phyloP scores from a whole-genome alignment of 2,113 vertebrate genomes.

The Thamnaconus septentrionalis region DNA sequence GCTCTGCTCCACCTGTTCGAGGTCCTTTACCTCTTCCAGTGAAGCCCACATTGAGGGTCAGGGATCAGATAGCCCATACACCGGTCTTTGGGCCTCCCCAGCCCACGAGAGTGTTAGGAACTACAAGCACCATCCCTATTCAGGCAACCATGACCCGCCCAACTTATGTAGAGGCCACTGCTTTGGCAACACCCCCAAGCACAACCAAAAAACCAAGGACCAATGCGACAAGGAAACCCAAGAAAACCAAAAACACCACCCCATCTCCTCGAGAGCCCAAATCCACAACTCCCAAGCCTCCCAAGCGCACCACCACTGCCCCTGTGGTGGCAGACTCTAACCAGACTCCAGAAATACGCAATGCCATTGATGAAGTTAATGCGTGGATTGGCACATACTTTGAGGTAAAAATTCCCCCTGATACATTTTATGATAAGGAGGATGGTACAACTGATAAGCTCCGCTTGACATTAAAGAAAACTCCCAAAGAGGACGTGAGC shows the following conservation, averaged over 20 bases:
- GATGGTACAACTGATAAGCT: constrained; percentile 94
- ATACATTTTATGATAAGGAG: constrained; percentile 91
- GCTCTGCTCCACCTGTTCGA: constrained; percentile 82
- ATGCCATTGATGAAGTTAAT: constrained; percentile 89
- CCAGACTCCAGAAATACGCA: constrained; percentile 83
- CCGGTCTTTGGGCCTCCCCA: constrained; percentile 86
- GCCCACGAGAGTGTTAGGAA: constrained; percentile 87
- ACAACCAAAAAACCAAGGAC: constrained; percentile 89
- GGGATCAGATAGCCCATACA: constrained; percentile 90
- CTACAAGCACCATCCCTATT: constrained; percentile 77
- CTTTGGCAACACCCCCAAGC: constrained; percentile 80
- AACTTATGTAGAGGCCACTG: constrained; percentile 85
- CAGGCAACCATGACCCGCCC: constrained; percentile 86
- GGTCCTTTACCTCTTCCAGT: constrained; percentile 88
- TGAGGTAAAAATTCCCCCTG: constrained; percentile 90
- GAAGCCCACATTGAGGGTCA: constrained; percentile 89
- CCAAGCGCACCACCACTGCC: constrained; percentile 77
- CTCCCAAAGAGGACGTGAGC: constrained; percentile 83
- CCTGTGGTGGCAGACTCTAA: constrained; percentile 77
- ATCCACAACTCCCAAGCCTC: constrained; percentile 77
- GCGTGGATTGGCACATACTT: constrained; percentile 96
- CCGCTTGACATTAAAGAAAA: constrained; percentile 86
- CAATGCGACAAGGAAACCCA: constrained; percentile 79
- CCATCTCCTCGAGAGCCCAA: constrained; percentile 82
- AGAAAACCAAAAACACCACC: constrained; percentile 81